Evolutionary conservation across 2,113 vertebrate species (phyloP), one percentile per base, ranked within the genome.

Genomic region (Athene noctua): DNA sequence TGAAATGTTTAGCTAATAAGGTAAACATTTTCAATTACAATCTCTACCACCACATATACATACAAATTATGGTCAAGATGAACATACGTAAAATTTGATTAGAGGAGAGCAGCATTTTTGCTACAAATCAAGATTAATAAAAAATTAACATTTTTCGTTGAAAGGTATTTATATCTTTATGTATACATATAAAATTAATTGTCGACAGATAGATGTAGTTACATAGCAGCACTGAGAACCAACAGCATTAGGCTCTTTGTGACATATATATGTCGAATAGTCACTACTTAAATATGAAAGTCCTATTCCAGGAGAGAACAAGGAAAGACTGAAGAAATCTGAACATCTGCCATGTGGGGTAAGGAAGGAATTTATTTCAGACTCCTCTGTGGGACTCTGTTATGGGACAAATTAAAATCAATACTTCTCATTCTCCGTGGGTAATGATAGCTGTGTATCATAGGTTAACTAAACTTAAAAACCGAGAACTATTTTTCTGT

Each of bases 11-110:
- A 21, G 9, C 2, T 49, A 68, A 65, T 17, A 65, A 86, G 38
- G 4, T 12, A 59, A 70, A 36, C 2, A 19, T 51, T 90, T 75
- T 52, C 20, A 61, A 13, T 32, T 70, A 3, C 22, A 86, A 7
- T 13, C 9, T 20, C 15, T 88, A 4, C 15, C 12, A 49, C 2
- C 9, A 38, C 4, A 9, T 23, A 57, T 5, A 18, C 3, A 27
- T 21, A 30, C 3, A 62, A 66, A 62, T 78, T 54, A 26, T 4
- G 25, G 8, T 3, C 10, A 47, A 70, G 13, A 27, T 22, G 32
- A 86, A 51, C 2, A 22, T 19, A 42, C 1, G 0, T 14, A 40
- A 49, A 0, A 0, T 59, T 78, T 11, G 0, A 20, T 71, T 32
- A 54, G 9, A 85, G 13, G 21, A 51, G 11, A 22, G 1, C 8